Percentiles rank a stretch among this genome's conserved stretches.
Conservation (phyloP, 2,888 invertebrate species). For the Drosophila borealis region DNA sequence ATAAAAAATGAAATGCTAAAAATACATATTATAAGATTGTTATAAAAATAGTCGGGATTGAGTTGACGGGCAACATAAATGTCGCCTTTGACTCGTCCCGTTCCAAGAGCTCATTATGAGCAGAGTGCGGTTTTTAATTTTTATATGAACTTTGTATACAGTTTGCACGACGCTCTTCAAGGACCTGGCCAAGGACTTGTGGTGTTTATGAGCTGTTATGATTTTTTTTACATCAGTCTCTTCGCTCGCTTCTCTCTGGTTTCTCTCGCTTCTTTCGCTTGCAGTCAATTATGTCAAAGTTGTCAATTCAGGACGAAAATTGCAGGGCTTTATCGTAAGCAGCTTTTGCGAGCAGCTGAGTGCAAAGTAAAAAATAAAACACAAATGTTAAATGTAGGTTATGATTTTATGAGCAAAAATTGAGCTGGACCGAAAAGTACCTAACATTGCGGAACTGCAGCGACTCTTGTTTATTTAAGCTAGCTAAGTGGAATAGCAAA, state of each 20-base stretch:
- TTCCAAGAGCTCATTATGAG: constrained; percentile 51
- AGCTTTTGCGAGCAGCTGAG: constrained; percentile 55
- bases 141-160: constrained; percentile 39
- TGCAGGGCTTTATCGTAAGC: constrained; percentile 60
- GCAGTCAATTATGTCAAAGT: constrained; percentile 81
- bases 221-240: constrained; percentile 52
- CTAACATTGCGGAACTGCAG: constrained; percentile 3
- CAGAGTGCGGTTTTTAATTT: constrained; percentile 54
- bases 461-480: constrained; percentile 12
- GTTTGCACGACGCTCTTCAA: constrained; percentile 28
- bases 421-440: neutral
- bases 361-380: constrained; percentile 22
- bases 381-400: constrained; percentile 54
- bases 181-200: constrained; percentile 63
- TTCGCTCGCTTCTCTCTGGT: constrained; percentile 1
- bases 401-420: constrained; percentile 36
- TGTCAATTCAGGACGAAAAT: constrained; percentile 72
- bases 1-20: constrained; percentile 42
- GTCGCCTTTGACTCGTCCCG: constrained; percentile 43
- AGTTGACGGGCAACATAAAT: constrained; percentile 19
- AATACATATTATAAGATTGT: constrained; percentile 71
- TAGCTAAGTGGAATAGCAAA: constrained; percentile 15
- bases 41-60: constrained; percentile 64
- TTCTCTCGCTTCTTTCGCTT: constrained; percentile 21
- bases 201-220: constrained; percentile 74